phyloP scores from a whole-genome alignment of 1,140 invertebrate genomes.

The Belonocnema kinseyi region DNA sequence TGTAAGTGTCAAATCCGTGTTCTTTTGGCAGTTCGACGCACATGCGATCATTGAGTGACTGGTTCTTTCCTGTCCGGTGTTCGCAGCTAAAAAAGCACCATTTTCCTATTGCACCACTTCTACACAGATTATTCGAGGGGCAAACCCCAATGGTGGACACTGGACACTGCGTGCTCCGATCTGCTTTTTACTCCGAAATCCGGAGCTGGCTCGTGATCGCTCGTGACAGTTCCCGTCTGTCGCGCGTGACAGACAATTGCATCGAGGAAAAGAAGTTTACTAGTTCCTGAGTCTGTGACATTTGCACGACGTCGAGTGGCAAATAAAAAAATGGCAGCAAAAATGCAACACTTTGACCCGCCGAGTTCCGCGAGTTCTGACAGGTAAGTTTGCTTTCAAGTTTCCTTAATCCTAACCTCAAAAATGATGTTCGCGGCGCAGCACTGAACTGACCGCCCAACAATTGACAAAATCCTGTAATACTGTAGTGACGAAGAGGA shows the following conservation, averaged over 20 bases:
- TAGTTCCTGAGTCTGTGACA: not conserved
- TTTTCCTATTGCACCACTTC: too few relatives aligned
- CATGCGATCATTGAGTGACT: too few relatives aligned
- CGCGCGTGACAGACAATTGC: not conserved
- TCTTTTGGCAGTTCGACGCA: too few relatives aligned
- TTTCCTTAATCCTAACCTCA: constrained; percentile 9
- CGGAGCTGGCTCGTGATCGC: not conserved
- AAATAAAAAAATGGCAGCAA: constrained; percentile 17
- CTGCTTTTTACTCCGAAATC: too few relatives aligned
- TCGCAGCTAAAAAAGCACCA: too few relatives aligned
- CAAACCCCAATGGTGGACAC: too few relatives aligned
- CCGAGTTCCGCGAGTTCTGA: constrained; percentile 20
- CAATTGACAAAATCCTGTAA: not conserved
- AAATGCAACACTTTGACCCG: constrained; percentile 8
- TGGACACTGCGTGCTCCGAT: too few relatives aligned
- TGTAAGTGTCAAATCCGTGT: too few relatives aligned
- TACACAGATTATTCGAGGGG: too few relatives aligned
- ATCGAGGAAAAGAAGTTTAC: not conserved
- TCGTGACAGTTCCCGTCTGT: not conserved
- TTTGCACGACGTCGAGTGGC: not conserved
- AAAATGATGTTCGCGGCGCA: not conserved
- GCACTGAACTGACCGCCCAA: constrained; percentile 13
- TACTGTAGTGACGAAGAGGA: constrained; percentile 19
- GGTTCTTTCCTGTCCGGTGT: too few relatives aligned
- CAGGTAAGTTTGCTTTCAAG: not conserved